Percentiles rank a stretch among this genome's conserved stretches.
phyloP scores from a whole-genome alignment of 2,797 vertebrate genomes.

The Sebastes paucispinis region DNA sequence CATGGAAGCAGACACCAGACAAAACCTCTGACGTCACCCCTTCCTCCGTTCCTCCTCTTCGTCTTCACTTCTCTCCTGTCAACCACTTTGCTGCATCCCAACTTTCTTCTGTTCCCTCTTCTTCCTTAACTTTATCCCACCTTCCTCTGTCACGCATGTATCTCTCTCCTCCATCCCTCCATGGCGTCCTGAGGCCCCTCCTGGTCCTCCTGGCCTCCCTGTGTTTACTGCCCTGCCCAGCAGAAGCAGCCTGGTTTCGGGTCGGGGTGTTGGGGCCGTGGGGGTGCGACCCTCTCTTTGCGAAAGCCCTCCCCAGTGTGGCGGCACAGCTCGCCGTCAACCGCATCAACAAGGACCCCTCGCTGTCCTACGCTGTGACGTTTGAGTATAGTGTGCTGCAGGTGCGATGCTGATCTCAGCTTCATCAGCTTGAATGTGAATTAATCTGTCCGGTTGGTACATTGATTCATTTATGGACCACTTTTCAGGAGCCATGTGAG shows the following conservation, averaged over 20 bases:
- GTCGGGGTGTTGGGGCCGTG: constrained; percentile 90
- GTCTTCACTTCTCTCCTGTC: not conserved
- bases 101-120: not conserved
- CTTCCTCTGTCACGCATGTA: not conserved
- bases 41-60: constrained; percentile 2
- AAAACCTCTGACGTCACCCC: constrained; percentile 38
- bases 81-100: not conserved
- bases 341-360: constrained; percentile 85
- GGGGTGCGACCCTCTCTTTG: constrained; percentile 88
- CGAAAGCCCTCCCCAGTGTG: constrained; percentile 86
- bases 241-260: constrained; percentile 73
- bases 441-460: not conserved
- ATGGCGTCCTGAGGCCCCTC: constrained; percentile 52
- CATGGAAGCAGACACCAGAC: constrained; percentile 50
- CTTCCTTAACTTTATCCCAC: not conserved
- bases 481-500: constrained; percentile 87
- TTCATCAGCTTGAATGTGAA: not conserved
- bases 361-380: constrained; percentile 73
- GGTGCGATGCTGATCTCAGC: constrained; percentile 28
- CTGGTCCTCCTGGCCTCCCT: constrained; percentile 50
- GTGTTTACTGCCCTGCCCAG: constrained; percentile 44
- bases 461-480: not conserved
- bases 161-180: not conserved
- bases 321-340: constrained; percentile 86
- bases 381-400: constrained; percentile 86